phyloP scores from a whole-genome alignment of 2,113 vertebrate genomes.

The Excalfactoria chinensis region DNA sequence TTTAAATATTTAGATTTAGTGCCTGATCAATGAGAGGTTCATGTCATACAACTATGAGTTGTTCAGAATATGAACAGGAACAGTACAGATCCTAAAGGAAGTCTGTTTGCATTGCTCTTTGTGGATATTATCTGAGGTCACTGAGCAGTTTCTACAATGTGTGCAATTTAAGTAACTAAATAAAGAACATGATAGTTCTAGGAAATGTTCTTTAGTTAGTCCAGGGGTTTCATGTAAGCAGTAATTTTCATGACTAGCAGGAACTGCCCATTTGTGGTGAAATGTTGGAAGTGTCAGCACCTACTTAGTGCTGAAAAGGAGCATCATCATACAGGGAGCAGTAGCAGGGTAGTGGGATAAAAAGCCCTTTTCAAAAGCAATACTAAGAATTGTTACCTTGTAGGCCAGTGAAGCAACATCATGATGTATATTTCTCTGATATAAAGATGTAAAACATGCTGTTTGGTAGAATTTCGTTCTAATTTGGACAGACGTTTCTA shows the following conservation, averaged over 20 bases:
- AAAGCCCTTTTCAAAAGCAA: not conserved
- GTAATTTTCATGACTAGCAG: not conserved
- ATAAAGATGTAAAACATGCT: not conserved
- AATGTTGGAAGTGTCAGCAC: not conserved
- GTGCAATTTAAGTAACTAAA: not conserved
- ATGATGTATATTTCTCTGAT: not conserved
- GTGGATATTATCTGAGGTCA: not conserved
- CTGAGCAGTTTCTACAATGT: not conserved
- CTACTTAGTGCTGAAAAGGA: not conserved
- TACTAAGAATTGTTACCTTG: not conserved
- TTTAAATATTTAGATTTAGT: not conserved
- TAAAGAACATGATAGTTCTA: not conserved
- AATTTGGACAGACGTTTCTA: not conserved
- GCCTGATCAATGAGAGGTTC: not conserved
- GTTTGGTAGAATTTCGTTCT: not conserved
- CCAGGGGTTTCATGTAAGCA: not conserved
- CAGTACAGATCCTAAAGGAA: not conserved
- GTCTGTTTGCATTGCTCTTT: not conserved
- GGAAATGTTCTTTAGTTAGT: not conserved
- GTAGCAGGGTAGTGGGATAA: not conserved
- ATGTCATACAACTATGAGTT: not conserved
- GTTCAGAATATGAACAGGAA: not conserved
- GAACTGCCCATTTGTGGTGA: not conserved
- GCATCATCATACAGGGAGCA: not conserved
- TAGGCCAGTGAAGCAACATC: not conserved